phyloP scores from a whole-genome alignment of 2,113 vertebrate species.

The Campylorhamphus procurvoides region DNA sequence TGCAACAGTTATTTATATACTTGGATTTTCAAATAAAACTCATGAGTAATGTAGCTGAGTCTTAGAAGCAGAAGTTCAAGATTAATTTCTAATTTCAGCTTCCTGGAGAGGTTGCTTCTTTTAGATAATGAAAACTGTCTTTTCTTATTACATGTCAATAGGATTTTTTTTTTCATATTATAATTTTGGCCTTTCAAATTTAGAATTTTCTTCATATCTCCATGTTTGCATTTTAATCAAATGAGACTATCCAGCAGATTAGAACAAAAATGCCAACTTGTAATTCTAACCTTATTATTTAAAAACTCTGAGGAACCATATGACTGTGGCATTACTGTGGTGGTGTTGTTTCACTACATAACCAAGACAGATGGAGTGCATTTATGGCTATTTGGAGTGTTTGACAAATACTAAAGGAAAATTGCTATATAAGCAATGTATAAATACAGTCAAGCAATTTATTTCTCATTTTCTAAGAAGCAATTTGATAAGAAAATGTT shows the following conservation, averaged over 20 bases:
- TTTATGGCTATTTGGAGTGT: background rate
- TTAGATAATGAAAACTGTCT: constrained; percentile 29
- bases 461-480: constrained; percentile 42
- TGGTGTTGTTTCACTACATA: background rate
- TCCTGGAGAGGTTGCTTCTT: background rate
- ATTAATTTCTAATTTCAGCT: constrained; percentile 36
- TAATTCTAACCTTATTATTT: constrained; percentile 21
- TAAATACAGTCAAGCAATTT: constrained; percentile 52
- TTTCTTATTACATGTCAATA: constrained; percentile 13
- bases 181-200: constrained; percentile 47
- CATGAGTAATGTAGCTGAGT: background rate
- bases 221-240: constrained; percentile 47
- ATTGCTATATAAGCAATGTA: constrained; percentile 24
- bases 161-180: constrained; percentile 11
- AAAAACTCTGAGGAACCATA: background rate
- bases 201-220: background rate
- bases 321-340: background rate
- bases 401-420: constrained; percentile 34
- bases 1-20: background rate
- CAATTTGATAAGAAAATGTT: constrained; percentile 56
- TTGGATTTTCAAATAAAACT: background rate
- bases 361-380: background rate
- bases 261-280: constrained; percentile 18
- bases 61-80: background rate
- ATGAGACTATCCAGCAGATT: background rate